Percentiles rank a stretch among this genome's conserved stretches.
phyloP scores from a whole-genome alignment of 2,797 vertebrate genomes.

The Coregonus suidteri region DNA sequence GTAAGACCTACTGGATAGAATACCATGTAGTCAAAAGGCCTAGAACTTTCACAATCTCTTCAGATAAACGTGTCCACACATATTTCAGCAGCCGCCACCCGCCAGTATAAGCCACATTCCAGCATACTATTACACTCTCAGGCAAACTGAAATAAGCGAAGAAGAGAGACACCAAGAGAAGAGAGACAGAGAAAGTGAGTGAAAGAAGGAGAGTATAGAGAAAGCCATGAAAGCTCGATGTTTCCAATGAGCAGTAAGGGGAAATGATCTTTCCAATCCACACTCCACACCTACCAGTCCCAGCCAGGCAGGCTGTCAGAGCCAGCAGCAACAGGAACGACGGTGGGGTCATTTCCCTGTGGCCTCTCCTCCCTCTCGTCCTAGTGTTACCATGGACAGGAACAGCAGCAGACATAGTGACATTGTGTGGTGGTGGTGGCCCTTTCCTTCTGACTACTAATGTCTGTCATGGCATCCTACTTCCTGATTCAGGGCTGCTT shows the following conservation, averaged over 20 bases:
- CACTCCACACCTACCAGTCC: slow-evolving; percentile 60
- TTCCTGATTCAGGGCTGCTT: slow-evolving; percentile 73
- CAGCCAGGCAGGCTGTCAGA: slow-evolving; percentile 41
- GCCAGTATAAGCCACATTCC: background rate
- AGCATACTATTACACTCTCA: background rate
- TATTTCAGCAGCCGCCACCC: background rate
- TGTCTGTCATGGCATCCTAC: slow-evolving; percentile 70
- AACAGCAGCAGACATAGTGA: slow-evolving; percentile 61
- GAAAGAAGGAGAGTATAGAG: background rate
- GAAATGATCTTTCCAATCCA: background rate
- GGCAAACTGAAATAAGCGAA: no score
- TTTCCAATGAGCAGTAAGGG: background rate
- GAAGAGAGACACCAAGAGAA: background rate
- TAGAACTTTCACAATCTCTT: background rate
- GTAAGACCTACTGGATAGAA: background rate
- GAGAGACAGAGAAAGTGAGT: background rate
- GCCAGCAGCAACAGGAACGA: slow-evolving; percentile 51
- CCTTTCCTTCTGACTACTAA: slow-evolving; percentile 45
- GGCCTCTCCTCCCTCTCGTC: slow-evolving; percentile 59
- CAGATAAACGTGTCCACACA: background rate
- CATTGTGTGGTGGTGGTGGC: slow-evolving; percentile 55
- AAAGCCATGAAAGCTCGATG: background rate
- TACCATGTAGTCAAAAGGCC: background rate
- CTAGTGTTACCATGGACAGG: slow-evolving; percentile 53
- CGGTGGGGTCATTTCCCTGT: slow-evolving; percentile 47